These are phyloP conservation scores for Tigriopus japonicus DNA, from an alignment of 1,140 invertebrate genomes.

Conservation along the genomic window DNA sequence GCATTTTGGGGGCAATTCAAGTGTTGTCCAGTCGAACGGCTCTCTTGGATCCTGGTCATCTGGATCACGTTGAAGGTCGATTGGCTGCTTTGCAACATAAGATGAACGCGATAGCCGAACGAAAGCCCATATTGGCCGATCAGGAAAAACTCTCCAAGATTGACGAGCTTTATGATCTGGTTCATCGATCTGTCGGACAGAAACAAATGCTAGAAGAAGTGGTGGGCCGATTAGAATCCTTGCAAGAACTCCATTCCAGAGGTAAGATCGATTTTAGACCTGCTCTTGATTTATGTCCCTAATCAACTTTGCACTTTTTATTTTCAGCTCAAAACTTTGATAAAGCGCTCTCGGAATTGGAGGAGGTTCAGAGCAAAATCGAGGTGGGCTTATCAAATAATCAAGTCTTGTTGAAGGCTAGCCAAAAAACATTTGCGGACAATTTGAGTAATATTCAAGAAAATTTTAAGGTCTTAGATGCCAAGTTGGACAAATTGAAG, in stretches of 20 bases:
- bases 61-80: slow-evolving; percentile 61
- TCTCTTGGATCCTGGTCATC: slow-evolving; percentile 53
- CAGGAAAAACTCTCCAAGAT: slow-evolving; percentile 60
- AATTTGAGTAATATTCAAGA: not conserved
- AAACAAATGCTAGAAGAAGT: slow-evolving; percentile 55
- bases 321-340: not conserved
- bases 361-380: not conserved
- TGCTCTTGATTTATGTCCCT: too few relatives aligned
- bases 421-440: not conserved
- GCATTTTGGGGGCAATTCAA: slow-evolving; percentile 46
- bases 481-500: not conserved
- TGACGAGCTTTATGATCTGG: slow-evolving; percentile 59
- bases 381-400: not conserved
- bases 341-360: not conserved
- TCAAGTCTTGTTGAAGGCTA: not conserved
- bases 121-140: slow-evolving; percentile 41
- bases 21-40: slow-evolving; percentile 50
- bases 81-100: slow-evolving; percentile 47
- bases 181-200: slow-evolving; percentile 60
- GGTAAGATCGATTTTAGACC: too few relatives aligned
- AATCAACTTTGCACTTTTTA: too few relatives aligned
- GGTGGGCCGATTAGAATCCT: slow-evolving; percentile 55
- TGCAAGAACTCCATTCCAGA: slow-evolving; percentile 71
- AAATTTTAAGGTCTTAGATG: not conserved
- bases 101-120: slow-evolving; percentile 52